These are phyloP conservation scores for Caenorhabditis auriculariae DNA, from an alignment of 2,888 invertebrate genomes.

Conservation along the genomic window DNA sequence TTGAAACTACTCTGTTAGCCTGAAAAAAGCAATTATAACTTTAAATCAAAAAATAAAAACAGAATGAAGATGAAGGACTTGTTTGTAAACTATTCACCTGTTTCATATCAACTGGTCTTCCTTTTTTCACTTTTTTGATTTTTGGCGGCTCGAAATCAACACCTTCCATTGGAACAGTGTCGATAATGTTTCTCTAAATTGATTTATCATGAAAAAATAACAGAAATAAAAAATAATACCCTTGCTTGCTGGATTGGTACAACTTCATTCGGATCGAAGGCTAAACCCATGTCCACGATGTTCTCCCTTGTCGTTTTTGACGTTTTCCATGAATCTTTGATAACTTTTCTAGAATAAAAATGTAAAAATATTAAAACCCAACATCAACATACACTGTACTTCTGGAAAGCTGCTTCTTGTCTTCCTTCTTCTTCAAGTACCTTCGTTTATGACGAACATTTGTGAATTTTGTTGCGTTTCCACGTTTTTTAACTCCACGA, in stretches of 20 bases:
- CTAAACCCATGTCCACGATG: conserved; percentile 42
- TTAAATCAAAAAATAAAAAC: not conserved
- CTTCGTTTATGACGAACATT: conserved; percentile 23
- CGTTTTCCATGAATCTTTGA: conserved; percentile 43
- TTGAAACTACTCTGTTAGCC: conserved; percentile 25
- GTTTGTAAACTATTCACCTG: conserved; percentile 19
- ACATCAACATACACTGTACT: conserved; percentile 18
- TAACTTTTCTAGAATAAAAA: conserved; percentile 26
- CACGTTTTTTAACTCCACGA: conserved; percentile 31
- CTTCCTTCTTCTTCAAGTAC: conserved; percentile 18
- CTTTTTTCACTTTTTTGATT: conserved; percentile 1
- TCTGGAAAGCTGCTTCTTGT: conserved; percentile 22
- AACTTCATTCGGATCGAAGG: conserved; percentile 43
- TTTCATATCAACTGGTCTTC: conserved; percentile 17
- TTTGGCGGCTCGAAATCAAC: conserved; percentile 15
- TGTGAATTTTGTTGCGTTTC: conserved; percentile 16
- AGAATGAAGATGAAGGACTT: conserved; percentile 2
- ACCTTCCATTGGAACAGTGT: conserved; percentile 33
- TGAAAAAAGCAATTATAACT: conserved; percentile 8
- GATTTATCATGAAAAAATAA: conserved; percentile 16
- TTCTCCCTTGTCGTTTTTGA: conserved; percentile 35
- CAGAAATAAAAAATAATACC: no score
- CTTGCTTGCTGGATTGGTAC: conserved; percentile 27
- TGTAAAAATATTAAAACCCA: not conserved
- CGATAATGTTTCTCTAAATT: conserved; percentile 35